Evolutionary conservation across 2,888 invertebrate species (phyloP).

Genomic region (Mythimna loreyi): DNA sequence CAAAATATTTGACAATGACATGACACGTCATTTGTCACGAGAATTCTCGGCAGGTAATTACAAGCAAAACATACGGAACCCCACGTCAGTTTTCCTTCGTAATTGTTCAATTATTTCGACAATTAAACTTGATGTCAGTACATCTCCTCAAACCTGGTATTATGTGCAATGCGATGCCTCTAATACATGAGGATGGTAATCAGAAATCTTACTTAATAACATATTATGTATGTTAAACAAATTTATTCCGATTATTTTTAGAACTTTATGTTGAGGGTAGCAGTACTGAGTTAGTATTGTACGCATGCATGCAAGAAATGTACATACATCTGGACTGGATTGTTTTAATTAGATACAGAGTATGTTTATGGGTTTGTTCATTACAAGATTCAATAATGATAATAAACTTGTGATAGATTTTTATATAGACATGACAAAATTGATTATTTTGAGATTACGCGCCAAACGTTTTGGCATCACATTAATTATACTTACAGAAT

Average conservation of each 20-base stretch:
- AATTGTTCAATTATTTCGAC: conserved; percentile 59
- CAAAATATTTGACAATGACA: too few species aligned
- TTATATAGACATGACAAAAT: too few species aligned
- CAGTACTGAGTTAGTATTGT: conserved; percentile 13
- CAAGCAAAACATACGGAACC: conserved; percentile 42
- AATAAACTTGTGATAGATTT: too few species aligned
- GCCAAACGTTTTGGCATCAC: too few species aligned
- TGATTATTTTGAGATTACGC: too few species aligned
- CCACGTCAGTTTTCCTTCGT: conserved; percentile 1
- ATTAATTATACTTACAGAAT: too few species aligned
- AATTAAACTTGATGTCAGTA: conserved; percentile 55
- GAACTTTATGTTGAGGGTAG: conserved; percentile 35
- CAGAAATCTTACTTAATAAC: conserved; percentile 57
- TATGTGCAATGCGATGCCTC: conserved; percentile 34
- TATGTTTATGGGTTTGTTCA: conserved; percentile 7
- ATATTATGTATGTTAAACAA: conserved; percentile 56
- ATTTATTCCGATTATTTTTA: conserved; percentile 56
- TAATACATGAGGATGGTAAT: conserved; percentile 47
- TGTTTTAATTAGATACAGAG: conserved; percentile 30
- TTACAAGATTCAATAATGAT: background rate
- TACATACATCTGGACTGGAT: conserved; percentile 17
- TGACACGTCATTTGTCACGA: too few species aligned
- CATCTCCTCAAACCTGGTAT: conserved; percentile 43
- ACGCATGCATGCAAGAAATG: conserved; percentile 48
- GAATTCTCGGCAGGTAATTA: too few species aligned